Evolutionary conservation across 2,113 vertebrate species (phyloP).

Genomic region (Xiphophorus hellerii): DNA sequence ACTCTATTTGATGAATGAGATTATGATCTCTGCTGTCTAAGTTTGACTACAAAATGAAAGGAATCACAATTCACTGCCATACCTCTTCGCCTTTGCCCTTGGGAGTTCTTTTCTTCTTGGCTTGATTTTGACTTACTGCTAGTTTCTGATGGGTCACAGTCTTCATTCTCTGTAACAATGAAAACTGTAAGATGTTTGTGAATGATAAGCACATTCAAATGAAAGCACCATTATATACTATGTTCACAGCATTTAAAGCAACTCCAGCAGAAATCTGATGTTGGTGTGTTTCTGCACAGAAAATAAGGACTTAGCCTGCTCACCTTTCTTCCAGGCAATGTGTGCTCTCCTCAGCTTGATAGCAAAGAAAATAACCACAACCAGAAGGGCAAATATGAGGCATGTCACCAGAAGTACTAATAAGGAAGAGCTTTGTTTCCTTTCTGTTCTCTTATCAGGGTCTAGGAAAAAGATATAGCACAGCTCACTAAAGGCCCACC

Average conservation of each 20-base stretch:
- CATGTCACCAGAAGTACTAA: slow-evolving; percentile 85
- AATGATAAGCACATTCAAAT: neutral
- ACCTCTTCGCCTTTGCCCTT: slow-evolving; percentile 79
- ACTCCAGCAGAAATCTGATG: neutral
- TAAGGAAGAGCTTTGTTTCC: slow-evolving; percentile 57
- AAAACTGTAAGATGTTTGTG: slow-evolving; percentile 42
- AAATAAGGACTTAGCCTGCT: neutral
- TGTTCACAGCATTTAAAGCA: neutral
- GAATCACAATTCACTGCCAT: slow-evolving; percentile 4
- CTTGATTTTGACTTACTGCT: slow-evolving; percentile 88
- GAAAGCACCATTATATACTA: neutral
- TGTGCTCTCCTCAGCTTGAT: slow-evolving; percentile 88
- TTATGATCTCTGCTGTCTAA: no score
- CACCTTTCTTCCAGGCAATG: slow-evolving; percentile 88
- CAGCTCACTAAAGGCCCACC: neutral
- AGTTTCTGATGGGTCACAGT: slow-evolving; percentile 84
- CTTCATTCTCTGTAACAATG: slow-evolving; percentile 86
- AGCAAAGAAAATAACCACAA: slow-evolving; percentile 86
- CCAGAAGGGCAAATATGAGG: slow-evolving; percentile 82
- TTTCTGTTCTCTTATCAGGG: neutral
- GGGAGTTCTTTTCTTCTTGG: slow-evolving; percentile 81
- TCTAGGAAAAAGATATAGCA: slow-evolving; percentile 10
- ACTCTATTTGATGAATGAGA: no score
- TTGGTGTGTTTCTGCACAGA: neutral
- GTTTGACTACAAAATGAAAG: no score